Base-by-base conservation (phyloP, 2,888 invertebrate genomes). In the Resseliella maxima region DNA sequence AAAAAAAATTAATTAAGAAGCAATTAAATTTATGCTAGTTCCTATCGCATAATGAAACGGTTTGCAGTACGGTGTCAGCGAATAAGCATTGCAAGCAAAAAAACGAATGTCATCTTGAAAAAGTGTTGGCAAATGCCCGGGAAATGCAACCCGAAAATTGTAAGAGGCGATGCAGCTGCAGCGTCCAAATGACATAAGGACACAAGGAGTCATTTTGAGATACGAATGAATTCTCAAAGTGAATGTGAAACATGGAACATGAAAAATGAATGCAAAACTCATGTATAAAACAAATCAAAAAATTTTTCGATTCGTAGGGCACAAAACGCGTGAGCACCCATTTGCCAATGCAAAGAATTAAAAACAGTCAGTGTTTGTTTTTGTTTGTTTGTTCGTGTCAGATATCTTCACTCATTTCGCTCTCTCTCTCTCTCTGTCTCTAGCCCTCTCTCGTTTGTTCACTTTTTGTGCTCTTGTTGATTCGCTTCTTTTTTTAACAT, bases 201-300 rank as follows among this genome's bases (percentile, higher is more conserved):
- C n/a, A 5, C 24, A 2, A 24, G 5, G 18, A 50, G 5, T 59
- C 59, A 27, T 59, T n/a, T 59, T n/a, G 27, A n/a, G 27, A 59
- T 24, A 24, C 5, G 6, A 59, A 59, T 1, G n/a, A 24, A 27
- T 24, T 27, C 6, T 27, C 24, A 59, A 59, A 59, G 27, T 59
- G 59, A 21, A 59, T 59, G 59, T 24, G 27, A 59, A 24, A 45
- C 45, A 45, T 45, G 5, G 45, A 50, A 50, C 46, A 50, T 50
- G 46, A 50, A 50, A 59, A 59, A 59, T 59, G 59, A 59, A 59
- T 59, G 59, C 59, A 59, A 59, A 24, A 59, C 6, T 27, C 27
- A 59, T 59, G 59, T 5, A 59, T 59, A 59, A 59, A 59, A 59
- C 59, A 59, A 59, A 59, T 59, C n/a, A n/a, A n/a, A n/a, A n/a